A percentile compares a stretch with the other conserved stretches of the same genome.
Evolutionary conservation across 1,140 invertebrate species (phyloP).

Genomic region (Ericerus pela): DNA sequence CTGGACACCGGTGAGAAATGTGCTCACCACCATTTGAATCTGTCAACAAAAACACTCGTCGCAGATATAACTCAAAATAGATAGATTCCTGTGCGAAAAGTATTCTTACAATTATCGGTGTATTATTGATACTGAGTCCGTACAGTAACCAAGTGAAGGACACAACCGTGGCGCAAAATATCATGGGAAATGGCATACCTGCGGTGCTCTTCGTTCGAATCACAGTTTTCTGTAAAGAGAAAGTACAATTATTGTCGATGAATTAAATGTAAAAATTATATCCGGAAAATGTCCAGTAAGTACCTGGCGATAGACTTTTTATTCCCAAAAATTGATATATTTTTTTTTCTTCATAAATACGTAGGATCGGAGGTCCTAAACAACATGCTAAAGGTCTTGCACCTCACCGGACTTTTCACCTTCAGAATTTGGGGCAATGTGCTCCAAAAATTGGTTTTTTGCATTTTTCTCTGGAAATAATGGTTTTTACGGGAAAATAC

Average conservation of each 20-base stretch:
- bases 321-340: no score
- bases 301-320: no score
- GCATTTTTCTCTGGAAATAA: no score
- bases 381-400: no score
- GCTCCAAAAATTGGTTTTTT: no score
- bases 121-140: not conserved
- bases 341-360: no score
- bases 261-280: not conserved
- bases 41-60: not conserved
- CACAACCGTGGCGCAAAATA: not conserved
- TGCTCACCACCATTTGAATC: not conserved
- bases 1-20: not conserved
- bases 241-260: not conserved
- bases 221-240: not conserved
- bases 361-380: no score
- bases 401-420: no score
- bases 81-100: not conserved
- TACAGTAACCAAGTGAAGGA: not conserved
- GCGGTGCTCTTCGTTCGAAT: not conserved
- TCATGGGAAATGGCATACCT: slow-evolving; percentile 3
- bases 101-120: not conserved
- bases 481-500: no score
- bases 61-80: not conserved
- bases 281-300: no score
- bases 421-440: no score